Evolutionary conservation across 2,888 invertebrate species (phyloP).

Genomic region (Meghimatium bilineatum): DNA sequence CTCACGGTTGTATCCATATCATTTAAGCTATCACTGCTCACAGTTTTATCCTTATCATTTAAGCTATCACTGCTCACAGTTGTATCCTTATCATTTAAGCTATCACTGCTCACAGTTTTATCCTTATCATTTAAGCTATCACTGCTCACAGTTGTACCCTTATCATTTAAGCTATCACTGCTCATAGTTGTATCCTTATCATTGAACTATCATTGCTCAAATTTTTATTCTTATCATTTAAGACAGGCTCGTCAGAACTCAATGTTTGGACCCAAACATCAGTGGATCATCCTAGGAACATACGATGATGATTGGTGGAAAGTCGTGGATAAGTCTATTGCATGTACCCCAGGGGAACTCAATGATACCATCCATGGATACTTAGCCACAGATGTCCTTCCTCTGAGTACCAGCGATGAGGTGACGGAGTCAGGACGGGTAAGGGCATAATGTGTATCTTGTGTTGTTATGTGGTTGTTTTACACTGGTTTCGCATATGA

Average conservation of each 20-base stretch:
- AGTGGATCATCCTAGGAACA: constrained; percentile 86
- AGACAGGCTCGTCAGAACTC: constrained; percentile 86
- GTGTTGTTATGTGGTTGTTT: too few relatives aligned
- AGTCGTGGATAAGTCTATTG: constrained; percentile 75
- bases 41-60: too few relatives aligned
- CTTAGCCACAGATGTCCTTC: constrained; percentile 84
- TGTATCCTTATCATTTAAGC: too few relatives aligned
- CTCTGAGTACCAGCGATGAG: constrained; percentile 63
- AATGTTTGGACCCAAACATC: constrained; percentile 92
- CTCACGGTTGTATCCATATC: too few relatives aligned
- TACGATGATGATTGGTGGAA: constrained; percentile 79
- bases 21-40: too few relatives aligned
- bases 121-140: too few relatives aligned
- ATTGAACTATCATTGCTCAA: not conserved
- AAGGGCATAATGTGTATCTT: constrained; percentile 33
- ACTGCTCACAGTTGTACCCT: too few relatives aligned
- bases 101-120: too few relatives aligned
- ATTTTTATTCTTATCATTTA: constrained; percentile 35
- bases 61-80: too few relatives aligned
- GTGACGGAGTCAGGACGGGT: constrained; percentile 68
- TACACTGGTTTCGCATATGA: too few relatives aligned
- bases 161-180: too few relatives aligned
- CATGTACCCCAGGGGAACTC: constrained; percentile 83
- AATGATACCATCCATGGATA: constrained; percentile 86
- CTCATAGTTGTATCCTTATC: too few relatives aligned